A percentile compares a stretch with the other conserved stretches of the same genome.
Evolutionary conservation across 2,888 invertebrate genomes (phyloP).

Genomic region (Platynereis dumerilii): DNA sequence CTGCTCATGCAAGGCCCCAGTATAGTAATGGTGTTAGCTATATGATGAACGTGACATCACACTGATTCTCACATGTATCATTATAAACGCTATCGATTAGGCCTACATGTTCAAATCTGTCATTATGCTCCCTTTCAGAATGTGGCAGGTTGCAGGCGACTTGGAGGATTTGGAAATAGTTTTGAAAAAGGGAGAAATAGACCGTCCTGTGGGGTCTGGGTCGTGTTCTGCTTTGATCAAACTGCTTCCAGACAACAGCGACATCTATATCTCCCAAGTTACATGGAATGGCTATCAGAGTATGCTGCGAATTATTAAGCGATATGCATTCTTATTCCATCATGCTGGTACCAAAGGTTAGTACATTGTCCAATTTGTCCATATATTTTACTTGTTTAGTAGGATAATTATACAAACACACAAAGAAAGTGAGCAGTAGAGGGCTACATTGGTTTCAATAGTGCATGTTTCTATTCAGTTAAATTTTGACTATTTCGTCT

Average conservation of each 20-base stretch:
- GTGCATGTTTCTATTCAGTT: no score
- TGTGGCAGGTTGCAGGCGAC: constrained; percentile 80
- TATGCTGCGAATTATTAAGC: constrained; percentile 85
- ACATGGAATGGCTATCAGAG: constrained; percentile 80
- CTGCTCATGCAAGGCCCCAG: no score
- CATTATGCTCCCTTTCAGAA: constrained; percentile 60
- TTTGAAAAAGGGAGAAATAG: constrained; percentile 36
- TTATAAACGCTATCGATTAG: no score
- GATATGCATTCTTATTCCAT: constrained; percentile 78
- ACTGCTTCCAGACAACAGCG: constrained; percentile 67
- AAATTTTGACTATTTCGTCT: no score
- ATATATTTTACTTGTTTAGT: background rate
- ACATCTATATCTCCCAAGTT: constrained; percentile 79
- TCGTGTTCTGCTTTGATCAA: constrained; percentile 75
- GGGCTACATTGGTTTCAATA: no score
- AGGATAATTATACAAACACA: no score
- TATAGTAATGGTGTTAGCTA: background rate
- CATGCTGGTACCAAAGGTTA: background rate
- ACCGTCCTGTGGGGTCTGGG: constrained; percentile 50
- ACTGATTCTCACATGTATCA: no score
- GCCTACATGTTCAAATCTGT: background rate
- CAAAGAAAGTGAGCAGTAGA: no score
- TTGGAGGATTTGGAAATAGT: constrained; percentile 72
- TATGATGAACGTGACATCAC: background rate
- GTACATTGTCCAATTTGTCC: background rate